Conservation (phyloP, 2,888 invertebrate species). For the Anarsia innoxiella region DNA sequence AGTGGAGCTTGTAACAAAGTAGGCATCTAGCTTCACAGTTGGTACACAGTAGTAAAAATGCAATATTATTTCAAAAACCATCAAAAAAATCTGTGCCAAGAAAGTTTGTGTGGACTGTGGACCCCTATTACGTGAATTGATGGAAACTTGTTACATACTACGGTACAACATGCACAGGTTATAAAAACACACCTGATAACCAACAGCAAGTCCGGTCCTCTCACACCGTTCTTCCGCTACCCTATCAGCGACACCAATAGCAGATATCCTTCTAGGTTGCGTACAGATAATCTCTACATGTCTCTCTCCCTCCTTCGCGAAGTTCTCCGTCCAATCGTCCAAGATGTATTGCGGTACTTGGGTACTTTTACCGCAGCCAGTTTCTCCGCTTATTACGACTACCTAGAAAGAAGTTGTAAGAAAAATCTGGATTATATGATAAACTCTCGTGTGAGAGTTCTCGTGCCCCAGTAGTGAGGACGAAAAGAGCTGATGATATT, state of each 20-base stretch:
- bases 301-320: constrained; percentile 61
- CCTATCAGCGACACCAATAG: constrained; percentile 93
- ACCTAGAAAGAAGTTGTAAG: no score
- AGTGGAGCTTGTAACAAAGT: not conserved
- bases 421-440: no score
- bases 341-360: constrained; percentile 96
- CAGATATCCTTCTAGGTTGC: constrained; percentile 93
- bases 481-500: no score
- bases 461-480: no score
- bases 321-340: constrained; percentile 86
- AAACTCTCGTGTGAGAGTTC: no score
- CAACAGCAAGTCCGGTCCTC: constrained; percentile 82
- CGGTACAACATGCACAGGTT: no score
- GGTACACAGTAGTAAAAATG: not conserved
- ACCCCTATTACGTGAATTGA: no score
- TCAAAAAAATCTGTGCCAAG: no score
- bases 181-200: constrained; percentile 78
- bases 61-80: no score
- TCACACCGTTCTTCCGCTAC: constrained; percentile 92
- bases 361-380: constrained; percentile 89
- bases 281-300: constrained; percentile 93
- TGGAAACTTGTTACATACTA: no score
- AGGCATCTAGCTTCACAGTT: not conserved
- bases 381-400: constrained; percentile 87
- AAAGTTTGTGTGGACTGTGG: no score